Evolutionary conservation across 1,140 invertebrate genomes (phyloP).

Genomic region (Hydropsyche tenuis): DNA sequence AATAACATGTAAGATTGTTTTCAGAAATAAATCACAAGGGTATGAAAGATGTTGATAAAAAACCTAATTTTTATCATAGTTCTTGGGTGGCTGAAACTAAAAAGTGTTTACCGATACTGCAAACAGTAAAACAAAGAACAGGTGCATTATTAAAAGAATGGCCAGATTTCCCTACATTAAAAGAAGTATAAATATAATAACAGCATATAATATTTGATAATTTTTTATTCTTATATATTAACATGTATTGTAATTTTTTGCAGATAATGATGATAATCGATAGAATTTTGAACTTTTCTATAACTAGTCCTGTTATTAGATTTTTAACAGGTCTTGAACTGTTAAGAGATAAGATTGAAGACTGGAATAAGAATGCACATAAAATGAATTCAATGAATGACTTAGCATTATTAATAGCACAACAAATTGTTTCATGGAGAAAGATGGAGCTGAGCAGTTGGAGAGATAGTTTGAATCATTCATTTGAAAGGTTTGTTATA

Average conservation of each 20-base stretch:
- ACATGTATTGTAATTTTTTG: conserved; percentile 8
- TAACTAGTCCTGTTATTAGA: conserved; percentile 83
- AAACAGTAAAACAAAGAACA: conserved; percentile 68
- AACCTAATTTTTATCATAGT: conserved; percentile 87
- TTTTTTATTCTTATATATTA: conserved; percentile 48
- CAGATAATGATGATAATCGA: conserved; percentile 73
- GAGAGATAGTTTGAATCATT: conserved; percentile 77
- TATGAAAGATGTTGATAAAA: conserved; percentile 52
- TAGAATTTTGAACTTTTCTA: conserved; percentile 79
- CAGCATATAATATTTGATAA: conserved; percentile 35
- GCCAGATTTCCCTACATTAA: conserved; percentile 89
- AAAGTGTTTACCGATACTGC: conserved; percentile 73
- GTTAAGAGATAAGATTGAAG: conserved; percentile 80
- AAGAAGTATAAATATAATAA: no score
- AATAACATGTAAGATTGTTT: conserved; percentile 25
- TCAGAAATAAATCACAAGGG: conserved; percentile 50
- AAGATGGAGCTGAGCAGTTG: conserved; percentile 88
- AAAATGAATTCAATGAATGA: conserved; percentile 81
- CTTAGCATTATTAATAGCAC: conserved; percentile 73
- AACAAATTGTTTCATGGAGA: conserved; percentile 89
- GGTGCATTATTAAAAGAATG: conserved; percentile 79
- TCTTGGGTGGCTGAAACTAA: conserved; percentile 80
- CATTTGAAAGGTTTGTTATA: conserved; percentile 61
- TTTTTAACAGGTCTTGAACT: conserved; percentile 92
- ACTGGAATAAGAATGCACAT: conserved; percentile 93